Conservation (phyloP, 2,888 invertebrate genomes). For the Colletes collaris region DNA sequence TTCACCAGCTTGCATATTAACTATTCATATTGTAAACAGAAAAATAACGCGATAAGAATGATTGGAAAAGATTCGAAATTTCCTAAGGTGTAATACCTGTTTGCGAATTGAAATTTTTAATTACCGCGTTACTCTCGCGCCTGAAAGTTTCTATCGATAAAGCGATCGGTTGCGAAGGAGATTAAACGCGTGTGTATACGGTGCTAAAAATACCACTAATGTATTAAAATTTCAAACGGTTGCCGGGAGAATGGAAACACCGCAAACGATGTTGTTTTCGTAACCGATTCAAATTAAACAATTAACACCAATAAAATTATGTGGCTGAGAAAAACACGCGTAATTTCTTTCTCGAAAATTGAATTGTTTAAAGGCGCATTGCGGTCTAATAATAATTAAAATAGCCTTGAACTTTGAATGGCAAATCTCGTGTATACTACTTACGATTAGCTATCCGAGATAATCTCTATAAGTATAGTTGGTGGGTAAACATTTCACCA, state of each 20-base stretch:
- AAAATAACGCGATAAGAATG: too few species aligned
- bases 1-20: background rate
- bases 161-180: background rate
- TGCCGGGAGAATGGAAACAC: slow-evolving; percentile 10
- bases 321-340: too few species aligned
- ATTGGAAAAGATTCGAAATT: background rate
- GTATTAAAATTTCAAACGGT: slow-evolving; percentile 17
- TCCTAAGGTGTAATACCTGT: background rate
- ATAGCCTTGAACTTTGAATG: too few species aligned
- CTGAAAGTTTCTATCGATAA: slow-evolving; percentile 2
- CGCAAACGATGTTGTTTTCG: slow-evolving; percentile 3
- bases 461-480: too few species aligned
- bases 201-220: slow-evolving; percentile 22
- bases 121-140: background rate
- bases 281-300: slow-evolving; percentile 13
- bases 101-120: slow-evolving; percentile 9
- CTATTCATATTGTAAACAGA: background rate
- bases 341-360: too few species aligned
- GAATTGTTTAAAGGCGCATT: too few species aligned
- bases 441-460: too few species aligned
- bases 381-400: too few species aligned
- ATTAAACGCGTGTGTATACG: slow-evolving; percentile 3
- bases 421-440: too few species aligned
- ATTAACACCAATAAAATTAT: slow-evolving; percentile 9
- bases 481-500: too few species aligned